Percentiles rank a stretch among this genome's conserved stretches.
Conservation (phyloP, 2,888 invertebrate genomes). For the Lobophora halterata region DNA sequence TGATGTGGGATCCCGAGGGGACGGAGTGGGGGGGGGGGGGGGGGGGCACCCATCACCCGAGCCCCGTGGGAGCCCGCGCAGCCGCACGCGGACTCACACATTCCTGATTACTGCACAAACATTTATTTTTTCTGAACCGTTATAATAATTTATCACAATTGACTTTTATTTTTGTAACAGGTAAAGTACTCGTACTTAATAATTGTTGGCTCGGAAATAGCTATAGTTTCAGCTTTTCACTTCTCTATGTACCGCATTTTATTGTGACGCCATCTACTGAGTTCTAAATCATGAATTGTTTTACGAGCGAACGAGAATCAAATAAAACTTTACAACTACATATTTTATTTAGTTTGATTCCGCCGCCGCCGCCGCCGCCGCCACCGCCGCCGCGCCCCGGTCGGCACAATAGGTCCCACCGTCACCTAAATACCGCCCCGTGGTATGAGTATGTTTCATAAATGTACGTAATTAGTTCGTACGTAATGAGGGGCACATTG, state of each 20-base stretch:
- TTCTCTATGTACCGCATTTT: neutral
- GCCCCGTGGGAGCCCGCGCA: conserved; percentile 11
- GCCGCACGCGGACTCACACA: too few species aligned
- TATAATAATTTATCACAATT: too few species aligned
- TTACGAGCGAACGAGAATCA: conserved; percentile 12
- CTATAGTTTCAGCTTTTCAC: too few species aligned
- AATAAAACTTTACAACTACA: conserved; percentile 21
- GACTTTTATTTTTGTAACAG: too few species aligned
- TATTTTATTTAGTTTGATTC: conserved; percentile 7
- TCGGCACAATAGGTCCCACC: too few species aligned
- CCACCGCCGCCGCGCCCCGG: neutral
- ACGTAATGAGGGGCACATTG: conserved; percentile 5
- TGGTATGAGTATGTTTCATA: too few species aligned
- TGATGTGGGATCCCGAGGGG: neutral
- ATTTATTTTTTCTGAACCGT: too few species aligned
- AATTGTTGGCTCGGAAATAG: too few species aligned
- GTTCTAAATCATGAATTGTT: conserved; percentile 5
- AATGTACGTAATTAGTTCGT: conserved; percentile 8
- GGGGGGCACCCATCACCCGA: conserved; percentile 18
- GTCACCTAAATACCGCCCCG: too few species aligned
- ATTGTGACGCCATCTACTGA: conserved; percentile 6
- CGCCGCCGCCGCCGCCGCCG: neutral
- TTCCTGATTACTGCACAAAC: too few species aligned
- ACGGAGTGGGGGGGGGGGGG: conserved; percentile 7
- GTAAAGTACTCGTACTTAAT: too few species aligned